phyloP scores from a whole-genome alignment of 1,140 invertebrate genomes.

The Cardiocondyla obscurior region DNA sequence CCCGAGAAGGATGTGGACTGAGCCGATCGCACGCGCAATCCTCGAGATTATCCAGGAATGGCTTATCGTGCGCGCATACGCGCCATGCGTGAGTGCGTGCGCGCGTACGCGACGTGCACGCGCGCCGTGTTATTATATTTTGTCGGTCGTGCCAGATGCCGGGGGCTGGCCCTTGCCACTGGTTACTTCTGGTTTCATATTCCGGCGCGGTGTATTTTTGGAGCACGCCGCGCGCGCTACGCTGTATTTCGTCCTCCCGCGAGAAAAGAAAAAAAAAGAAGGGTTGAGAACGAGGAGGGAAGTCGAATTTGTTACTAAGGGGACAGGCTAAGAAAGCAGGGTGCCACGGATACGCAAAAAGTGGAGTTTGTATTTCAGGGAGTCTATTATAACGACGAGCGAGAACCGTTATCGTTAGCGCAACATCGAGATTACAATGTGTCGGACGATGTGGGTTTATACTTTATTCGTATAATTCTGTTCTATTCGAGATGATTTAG shows the following conservation, averaged over 20 bases:
- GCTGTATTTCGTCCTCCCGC: constrained; percentile 2
- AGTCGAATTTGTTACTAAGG: constrained; percentile 35
- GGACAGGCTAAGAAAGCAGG: constrained; percentile 9
- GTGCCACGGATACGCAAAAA: constrained; percentile 35
- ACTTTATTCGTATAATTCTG: too few species aligned
- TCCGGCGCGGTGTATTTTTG: constrained; percentile 54
- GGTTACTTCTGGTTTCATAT: constrained; percentile 61
- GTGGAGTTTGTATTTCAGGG: neutral
- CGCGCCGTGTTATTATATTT: constrained; percentile 60
- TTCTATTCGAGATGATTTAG: too few species aligned
- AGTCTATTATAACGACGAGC: neutral
- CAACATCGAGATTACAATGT: neutral
- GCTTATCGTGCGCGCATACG: constrained; percentile 13
- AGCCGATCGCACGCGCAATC: constrained; percentile 13
- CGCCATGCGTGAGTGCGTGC: neutral
- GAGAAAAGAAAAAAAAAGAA: constrained; percentile 47
- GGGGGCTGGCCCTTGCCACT: constrained; percentile 42
- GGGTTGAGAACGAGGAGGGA: constrained; percentile 44
- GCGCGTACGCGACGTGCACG: neutral
- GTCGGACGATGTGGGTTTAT: too few species aligned
- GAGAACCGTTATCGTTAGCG: constrained; percentile 12
- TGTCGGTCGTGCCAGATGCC: constrained; percentile 57
- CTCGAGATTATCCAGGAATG: constrained; percentile 38
- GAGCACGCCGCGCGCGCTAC: constrained; percentile 9
- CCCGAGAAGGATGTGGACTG: neutral